Evolutionary conservation across 2,797 vertebrate genomes (phyloP).

Genomic region (Caiman crocodilus): DNA sequence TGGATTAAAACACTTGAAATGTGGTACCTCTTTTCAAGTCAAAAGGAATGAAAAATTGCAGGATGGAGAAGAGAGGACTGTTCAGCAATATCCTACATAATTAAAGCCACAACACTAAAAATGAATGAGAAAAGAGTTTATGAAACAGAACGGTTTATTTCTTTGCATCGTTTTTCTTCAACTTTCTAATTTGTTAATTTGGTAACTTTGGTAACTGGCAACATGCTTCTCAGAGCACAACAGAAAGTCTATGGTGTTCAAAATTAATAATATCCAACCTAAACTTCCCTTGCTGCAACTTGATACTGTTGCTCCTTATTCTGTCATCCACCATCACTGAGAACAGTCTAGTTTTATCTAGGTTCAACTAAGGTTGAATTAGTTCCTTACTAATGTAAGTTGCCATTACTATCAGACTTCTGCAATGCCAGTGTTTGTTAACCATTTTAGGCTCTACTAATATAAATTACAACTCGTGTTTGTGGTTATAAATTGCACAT

Average conservation of each 20-base stretch:
- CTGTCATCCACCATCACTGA: too few relatives aligned
- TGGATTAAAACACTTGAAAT: too few relatives aligned
- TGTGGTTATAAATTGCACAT: slow-evolving; percentile 6
- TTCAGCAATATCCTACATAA: neutral
- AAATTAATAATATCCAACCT: too few relatives aligned
- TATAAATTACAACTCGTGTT: slow-evolving; percentile 9
- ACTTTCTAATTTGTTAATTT: neutral
- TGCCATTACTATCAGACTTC: neutral
- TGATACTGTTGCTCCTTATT: too few relatives aligned
- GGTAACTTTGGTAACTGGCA: neutral
- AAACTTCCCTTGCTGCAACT: too few relatives aligned
- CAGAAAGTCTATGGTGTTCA: neutral
- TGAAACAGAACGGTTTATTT: neutral
- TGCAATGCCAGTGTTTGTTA: neutral
- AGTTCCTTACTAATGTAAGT: neutral
- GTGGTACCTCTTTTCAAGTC: too few relatives aligned
- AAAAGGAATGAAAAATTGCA: neutral
- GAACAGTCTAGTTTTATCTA: too few relatives aligned
- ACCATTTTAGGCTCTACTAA: neutral
- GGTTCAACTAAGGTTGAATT: neutral
- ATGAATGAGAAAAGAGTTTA: neutral
- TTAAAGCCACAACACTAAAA: neutral
- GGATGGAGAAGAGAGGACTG: neutral
- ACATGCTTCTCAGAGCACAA: neutral
- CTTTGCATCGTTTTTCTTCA: neutral